A percentile compares a stretch with the other conserved stretches of the same genome.
These are phyloP conservation scores for Meloidogyne exigua DNA, from an alignment of 1,140 invertebrate species.

Conservation along the genomic window DNA sequence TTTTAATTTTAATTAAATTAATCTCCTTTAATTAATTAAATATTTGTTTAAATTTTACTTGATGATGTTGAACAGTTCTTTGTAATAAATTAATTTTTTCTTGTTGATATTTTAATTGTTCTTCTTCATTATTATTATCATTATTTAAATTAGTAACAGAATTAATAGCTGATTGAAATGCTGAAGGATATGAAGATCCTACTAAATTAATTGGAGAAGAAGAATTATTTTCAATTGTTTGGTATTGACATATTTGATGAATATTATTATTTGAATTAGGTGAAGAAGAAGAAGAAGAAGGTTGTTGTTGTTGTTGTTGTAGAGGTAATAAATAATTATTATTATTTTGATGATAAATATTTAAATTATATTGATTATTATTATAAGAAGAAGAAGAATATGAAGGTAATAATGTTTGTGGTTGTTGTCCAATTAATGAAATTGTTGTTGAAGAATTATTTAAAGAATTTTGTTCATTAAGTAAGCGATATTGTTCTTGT, in stretches of 20 bases:
- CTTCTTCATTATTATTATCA: no score
- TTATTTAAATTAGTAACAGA: neutral
- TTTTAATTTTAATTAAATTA: no score
- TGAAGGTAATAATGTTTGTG: no score
- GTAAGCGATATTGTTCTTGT: neutral
- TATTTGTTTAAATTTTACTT: no score
- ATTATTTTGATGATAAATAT: neutral
- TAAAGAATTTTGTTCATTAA: neutral
- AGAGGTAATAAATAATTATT: neutral
- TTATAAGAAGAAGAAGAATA: no score
- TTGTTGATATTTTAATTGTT: no score
- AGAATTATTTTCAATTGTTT: neutral
- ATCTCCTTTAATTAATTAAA: no score
- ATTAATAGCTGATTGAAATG: conserved; percentile 1
- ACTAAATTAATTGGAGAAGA: neutral
- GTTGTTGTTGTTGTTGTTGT: no score
- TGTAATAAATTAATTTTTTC: conserved; percentile 2
- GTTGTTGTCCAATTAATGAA: no score
- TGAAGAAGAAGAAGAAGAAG: neutral
- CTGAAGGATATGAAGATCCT: neutral
- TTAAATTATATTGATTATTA: neutral
- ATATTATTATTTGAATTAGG: no score
- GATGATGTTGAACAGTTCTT: neutral
- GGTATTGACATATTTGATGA: neutral
- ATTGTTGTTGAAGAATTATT: neutral